Evolutionary conservation across 2,888 invertebrate species (phyloP).

Genomic region (Leuctra nigra): DNA sequence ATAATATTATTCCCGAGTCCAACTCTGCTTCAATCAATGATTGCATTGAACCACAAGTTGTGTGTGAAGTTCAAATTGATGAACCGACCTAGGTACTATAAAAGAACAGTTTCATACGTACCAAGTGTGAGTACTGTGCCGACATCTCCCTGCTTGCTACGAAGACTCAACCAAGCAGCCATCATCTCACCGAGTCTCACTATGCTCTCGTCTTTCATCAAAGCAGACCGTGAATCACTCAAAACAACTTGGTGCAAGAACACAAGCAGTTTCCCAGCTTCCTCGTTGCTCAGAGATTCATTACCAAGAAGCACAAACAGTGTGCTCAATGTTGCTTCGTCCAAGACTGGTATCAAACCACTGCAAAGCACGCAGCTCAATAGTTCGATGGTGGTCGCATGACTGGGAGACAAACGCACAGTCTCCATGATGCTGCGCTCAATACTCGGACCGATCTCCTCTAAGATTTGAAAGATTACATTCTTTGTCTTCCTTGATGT

Average conservation of each 20-base stretch:
- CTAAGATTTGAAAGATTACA: constrained; percentile 27
- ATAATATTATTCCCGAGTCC: neutral
- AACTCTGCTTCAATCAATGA: no score
- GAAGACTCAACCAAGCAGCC: constrained; percentile 21
- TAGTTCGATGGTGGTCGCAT: constrained; percentile 13
- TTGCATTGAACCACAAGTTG: no score
- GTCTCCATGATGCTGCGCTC: constrained; percentile 25
- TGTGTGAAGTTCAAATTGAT: no score
- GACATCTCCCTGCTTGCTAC: constrained; percentile 15
- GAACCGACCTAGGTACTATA: neutral
- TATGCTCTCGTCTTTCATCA: constrained; percentile 6
- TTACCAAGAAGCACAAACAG: constrained; percentile 13
- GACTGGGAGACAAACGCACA: constrained; percentile 20
- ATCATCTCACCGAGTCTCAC: constrained; percentile 15
- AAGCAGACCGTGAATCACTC: neutral
- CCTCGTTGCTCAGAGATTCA: constrained; percentile 16
- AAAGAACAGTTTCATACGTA: neutral
- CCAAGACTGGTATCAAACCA: constrained; percentile 20
- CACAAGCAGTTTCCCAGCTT: constrained; percentile 22
- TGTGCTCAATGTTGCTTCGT: constrained; percentile 20
- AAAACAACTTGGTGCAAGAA: constrained; percentile 19
- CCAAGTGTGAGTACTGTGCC: constrained; percentile 21
- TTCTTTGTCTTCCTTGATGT: constrained; percentile 25
- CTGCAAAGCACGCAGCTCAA: constrained; percentile 20
- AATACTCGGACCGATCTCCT: constrained; percentile 23